phyloP scores from a whole-genome alignment of 1,140 invertebrate species.

The Heliconius himera region DNA sequence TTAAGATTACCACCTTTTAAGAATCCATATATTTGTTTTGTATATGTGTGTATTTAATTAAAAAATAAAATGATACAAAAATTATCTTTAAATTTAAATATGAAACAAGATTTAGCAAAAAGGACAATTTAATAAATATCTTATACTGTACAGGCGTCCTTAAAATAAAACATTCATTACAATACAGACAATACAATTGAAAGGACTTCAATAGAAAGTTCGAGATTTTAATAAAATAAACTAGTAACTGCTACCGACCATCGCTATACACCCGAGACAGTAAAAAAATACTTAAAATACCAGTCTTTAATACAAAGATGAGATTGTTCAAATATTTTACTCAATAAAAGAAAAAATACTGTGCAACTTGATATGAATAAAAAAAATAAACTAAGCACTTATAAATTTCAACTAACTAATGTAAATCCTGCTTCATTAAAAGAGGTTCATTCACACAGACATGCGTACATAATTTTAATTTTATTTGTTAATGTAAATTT shows the following conservation, averaged over 20 bases:
- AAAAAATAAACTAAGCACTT: not conserved
- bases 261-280: not conserved
- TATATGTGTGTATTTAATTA: too few relatives aligned
- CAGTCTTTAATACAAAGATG: conserved; percentile 16
- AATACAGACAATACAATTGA: too few relatives aligned
- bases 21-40: too few relatives aligned
- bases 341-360: not conserved
- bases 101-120: too few relatives aligned
- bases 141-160: too few relatives aligned
- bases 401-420: not conserved
- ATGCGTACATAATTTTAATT: not conserved
- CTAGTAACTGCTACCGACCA: not conserved
- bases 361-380: not conserved
- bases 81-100: too few relatives aligned
- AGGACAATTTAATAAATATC: too few relatives aligned
- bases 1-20: too few relatives aligned
- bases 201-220: too few relatives aligned
- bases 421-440: not conserved
- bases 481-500: not conserved
- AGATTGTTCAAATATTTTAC: conserved; percentile 19
- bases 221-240: too few relatives aligned
- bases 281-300: conserved; percentile 20
- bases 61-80: too few relatives aligned
- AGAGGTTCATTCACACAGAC: not conserved
- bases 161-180: too few relatives aligned